Percentiles rank a stretch among this genome's conserved stretches.
These are phyloP conservation scores for Sorex maritimensis DNA, from an alignment of 2,797 vertebrate species.

Conservation along the genomic window DNA sequence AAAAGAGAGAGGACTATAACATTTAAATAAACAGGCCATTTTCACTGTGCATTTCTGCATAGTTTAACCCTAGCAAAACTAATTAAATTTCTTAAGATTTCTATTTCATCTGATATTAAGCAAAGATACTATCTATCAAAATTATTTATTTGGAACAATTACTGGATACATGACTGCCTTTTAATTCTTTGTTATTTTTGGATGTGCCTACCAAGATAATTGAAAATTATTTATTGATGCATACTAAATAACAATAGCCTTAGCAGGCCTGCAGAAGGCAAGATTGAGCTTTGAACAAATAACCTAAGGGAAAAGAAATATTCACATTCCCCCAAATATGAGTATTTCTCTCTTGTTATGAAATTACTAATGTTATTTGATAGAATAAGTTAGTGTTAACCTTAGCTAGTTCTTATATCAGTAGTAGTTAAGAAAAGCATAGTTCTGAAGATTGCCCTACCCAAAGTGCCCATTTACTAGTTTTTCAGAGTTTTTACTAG, in stretches of 20 bases:
- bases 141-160: constrained; percentile 88
- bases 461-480: constrained; percentile 70
- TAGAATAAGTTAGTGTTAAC: constrained; percentile 87
- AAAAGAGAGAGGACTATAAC: constrained; percentile 7
- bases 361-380: constrained; percentile 87
- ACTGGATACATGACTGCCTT: constrained; percentile 86
- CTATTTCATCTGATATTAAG: constrained; percentile 83
- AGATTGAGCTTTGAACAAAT: constrained; percentile 88
- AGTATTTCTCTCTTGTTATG: constrained; percentile 84
- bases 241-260: constrained; percentile 89
- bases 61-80: constrained; percentile 76
- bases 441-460: constrained; percentile 67
- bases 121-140: constrained; percentile 82
- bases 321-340: constrained; percentile 81
- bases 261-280: constrained; percentile 85
- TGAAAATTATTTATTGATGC: constrained; percentile 90
- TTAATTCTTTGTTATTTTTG: constrained; percentile 87
- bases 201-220: constrained; percentile 88
- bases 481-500: constrained; percentile 60
- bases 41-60: constrained; percentile 56
- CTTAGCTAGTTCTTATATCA: constrained; percentile 84
- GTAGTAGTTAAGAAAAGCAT: constrained; percentile 80
- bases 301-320: constrained; percentile 84
- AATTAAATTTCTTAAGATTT: constrained; percentile 84
- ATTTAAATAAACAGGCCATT: constrained; percentile 64